Percentiles rank a stretch among this genome's conserved stretches.
Conservation (phyloP, 2,113 vertebrate species). For the Hepsetus odoe region DNA sequence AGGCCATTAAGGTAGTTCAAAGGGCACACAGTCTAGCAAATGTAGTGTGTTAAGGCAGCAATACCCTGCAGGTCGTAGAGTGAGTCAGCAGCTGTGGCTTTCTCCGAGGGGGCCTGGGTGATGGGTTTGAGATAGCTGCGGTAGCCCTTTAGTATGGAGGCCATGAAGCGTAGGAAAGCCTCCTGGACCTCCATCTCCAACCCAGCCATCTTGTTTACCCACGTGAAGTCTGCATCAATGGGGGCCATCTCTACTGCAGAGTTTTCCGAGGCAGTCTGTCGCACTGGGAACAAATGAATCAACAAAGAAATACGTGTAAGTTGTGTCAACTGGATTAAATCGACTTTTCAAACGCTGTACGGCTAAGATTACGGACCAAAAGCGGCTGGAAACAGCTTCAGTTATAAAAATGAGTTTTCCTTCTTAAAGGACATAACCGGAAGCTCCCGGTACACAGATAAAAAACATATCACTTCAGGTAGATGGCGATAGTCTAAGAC, state of each 20-base stretch:
- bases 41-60: neutral
- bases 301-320: neutral
- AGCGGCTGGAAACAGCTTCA: neutral
- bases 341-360: neutral
- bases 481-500: no score
- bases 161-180: conserved; percentile 95
- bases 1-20: neutral
- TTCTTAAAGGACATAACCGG: no score
- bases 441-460: no score
- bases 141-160: conserved; percentile 93
- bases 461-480: no score
- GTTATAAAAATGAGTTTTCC: no score
- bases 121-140: conserved; percentile 93
- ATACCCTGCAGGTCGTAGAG: conserved; percentile 95
- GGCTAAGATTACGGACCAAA: neutral
- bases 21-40: neutral
- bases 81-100: conserved; percentile 91
- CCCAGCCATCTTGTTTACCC: conserved; percentile 91
- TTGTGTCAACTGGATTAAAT: neutral
- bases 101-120: conserved; percentile 92
- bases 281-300: conserved; percentile 67
- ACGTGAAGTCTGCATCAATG: conserved; percentile 94
- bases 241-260: conserved; percentile 92
- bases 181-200: conserved; percentile 98
- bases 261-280: conserved; percentile 78